Percentiles rank a stretch among this genome's conserved stretches.
These are phyloP conservation scores for Drosophila neocordata DNA, from an alignment of 1,140 invertebrate genomes.

Conservation along the genomic window DNA sequence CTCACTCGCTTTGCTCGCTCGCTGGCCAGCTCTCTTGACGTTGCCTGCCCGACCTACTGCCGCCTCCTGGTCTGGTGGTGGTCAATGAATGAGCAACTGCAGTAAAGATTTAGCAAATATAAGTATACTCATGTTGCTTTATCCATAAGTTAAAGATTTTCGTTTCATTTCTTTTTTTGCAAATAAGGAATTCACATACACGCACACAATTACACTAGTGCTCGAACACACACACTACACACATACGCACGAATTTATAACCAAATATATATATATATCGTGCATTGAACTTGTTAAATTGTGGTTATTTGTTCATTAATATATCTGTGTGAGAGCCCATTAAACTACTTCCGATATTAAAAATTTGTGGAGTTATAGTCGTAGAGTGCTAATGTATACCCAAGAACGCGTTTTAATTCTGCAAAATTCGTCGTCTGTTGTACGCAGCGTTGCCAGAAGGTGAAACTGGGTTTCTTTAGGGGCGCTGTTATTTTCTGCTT, in stretches of 20 bases:
- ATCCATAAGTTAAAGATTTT: slow-evolving; percentile 14
- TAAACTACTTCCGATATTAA: not conserved
- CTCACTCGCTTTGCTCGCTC: slow-evolving; percentile 35
- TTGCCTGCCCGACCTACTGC: slow-evolving; percentile 56
- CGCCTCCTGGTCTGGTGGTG: slow-evolving; percentile 23
- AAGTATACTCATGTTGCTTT: slow-evolving; percentile 38
- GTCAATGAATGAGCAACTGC: slow-evolving; percentile 22
- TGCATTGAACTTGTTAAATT: slow-evolving; percentile 76
- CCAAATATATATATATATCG: slow-evolving; percentile 80
- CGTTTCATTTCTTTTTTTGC: slow-evolving; percentile 4
- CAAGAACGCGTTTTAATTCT: slow-evolving; percentile 35
- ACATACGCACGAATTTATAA: slow-evolving; percentile 52
- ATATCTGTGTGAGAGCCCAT: not conserved
- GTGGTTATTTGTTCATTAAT: slow-evolving; percentile 35
- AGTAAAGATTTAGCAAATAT: slow-evolving; percentile 1
- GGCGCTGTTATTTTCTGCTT: slow-evolving; percentile 1
- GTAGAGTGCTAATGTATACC: slow-evolving; percentile 15
- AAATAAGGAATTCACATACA: slow-evolving; percentile 39
- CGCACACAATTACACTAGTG: slow-evolving; percentile 22
- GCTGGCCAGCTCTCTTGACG: slow-evolving; percentile 34
- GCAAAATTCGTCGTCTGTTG: slow-evolving; percentile 51
- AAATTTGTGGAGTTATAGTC: slow-evolving; percentile 4
- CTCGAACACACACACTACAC: slow-evolving; percentile 25
- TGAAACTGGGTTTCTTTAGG: slow-evolving; percentile 29
- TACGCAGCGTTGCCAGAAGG: slow-evolving; percentile 24